These are phyloP conservation scores for Dastarcus helophoroides DNA, from an alignment of 2,888 invertebrate genomes.

Conservation along the genomic window DNA sequence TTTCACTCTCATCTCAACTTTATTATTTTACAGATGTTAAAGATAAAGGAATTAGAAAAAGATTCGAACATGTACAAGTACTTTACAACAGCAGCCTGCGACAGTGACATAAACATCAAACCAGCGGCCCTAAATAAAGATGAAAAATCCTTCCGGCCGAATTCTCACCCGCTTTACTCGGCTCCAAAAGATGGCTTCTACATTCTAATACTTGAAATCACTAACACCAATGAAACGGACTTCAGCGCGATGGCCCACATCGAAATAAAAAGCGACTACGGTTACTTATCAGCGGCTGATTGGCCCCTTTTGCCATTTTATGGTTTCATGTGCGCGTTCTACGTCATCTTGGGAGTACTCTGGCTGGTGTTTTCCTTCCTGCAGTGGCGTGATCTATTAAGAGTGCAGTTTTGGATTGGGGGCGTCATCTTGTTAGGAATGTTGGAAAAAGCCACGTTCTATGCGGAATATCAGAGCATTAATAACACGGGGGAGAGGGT, in stretches of 20 bases:
- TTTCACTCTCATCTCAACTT: too few relatives aligned
- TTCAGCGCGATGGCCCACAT: conserved; percentile 53
- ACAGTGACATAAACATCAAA: conserved; percentile 30
- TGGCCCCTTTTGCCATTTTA: conserved; percentile 86
- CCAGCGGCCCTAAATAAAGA: conserved; percentile 23
- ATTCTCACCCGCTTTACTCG: conserved; percentile 40
- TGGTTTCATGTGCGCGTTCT: conserved; percentile 79
- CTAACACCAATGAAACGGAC: conserved; percentile 32
- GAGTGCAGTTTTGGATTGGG: conserved; percentile 95
- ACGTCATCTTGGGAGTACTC: conserved; percentile 66
- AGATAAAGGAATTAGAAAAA: conserved; percentile 2
- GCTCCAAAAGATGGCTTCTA: conserved; percentile 64
- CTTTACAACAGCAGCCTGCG: conserved; percentile 23
- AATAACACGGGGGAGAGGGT: conserved; percentile 56
- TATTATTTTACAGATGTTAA: too few relatives aligned
- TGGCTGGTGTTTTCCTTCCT: conserved; percentile 77
- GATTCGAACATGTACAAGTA: too few relatives aligned
- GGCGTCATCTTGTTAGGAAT: conserved; percentile 80
- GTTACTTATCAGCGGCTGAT: conserved; percentile 80
- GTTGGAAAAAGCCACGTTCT: conserved; percentile 81
- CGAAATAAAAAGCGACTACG: conserved; percentile 64
- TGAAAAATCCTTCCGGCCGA: conserved; percentile 18
- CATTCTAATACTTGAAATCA: conserved; percentile 45
- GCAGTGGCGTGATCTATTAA: conserved; percentile 82
- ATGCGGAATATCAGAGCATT: conserved; percentile 74